Evolutionary conservation across 2,888 invertebrate genomes (phyloP).

Genomic region (Linnaemya vulpina): DNA sequence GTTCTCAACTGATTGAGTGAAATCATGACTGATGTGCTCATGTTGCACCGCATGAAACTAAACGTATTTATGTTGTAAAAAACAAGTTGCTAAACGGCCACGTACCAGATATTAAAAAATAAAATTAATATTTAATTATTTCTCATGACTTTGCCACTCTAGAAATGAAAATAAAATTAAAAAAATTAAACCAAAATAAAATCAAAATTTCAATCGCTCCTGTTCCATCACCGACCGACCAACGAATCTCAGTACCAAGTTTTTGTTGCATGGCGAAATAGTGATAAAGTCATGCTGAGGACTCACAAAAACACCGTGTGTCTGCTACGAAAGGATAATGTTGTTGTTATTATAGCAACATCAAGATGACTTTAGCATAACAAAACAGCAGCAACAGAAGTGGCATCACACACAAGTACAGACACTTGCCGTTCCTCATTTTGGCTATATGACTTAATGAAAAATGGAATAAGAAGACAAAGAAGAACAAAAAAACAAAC

Average conservation of each 20-base stretch:
- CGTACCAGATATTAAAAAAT: background rate
- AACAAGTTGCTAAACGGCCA: too few species aligned
- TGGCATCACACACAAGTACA: constrained; percentile 6
- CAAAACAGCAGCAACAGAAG: constrained; percentile 51
- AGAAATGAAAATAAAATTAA: background rate
- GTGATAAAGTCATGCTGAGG: constrained; percentile 60
- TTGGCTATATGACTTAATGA: constrained; percentile 65
- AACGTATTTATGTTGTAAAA: too few species aligned
- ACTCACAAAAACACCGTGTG: constrained; percentile 16
- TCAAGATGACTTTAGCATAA: constrained; percentile 64
- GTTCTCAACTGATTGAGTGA: background rate
- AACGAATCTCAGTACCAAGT: constrained; percentile 29
- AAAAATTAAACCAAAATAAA: too few species aligned
- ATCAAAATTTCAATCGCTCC: constrained; percentile 10
- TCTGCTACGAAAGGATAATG: constrained; percentile 10
- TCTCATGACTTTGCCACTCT: background rate
- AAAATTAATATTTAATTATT: background rate
- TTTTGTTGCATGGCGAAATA: constrained; percentile 55
- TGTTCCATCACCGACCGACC: constrained; percentile 24
- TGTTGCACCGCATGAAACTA: too few species aligned
- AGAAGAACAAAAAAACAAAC: too few species aligned
- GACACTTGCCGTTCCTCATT: constrained; percentile 5
- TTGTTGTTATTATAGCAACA: constrained; percentile 57
- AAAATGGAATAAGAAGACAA: constrained; percentile 37
- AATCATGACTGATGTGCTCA: too few species aligned